Evolutionary conservation across 2,888 invertebrate species (phyloP), one percentile per base, ranked within the genome.

Genomic region (Pediacus dermestoides): DNA sequence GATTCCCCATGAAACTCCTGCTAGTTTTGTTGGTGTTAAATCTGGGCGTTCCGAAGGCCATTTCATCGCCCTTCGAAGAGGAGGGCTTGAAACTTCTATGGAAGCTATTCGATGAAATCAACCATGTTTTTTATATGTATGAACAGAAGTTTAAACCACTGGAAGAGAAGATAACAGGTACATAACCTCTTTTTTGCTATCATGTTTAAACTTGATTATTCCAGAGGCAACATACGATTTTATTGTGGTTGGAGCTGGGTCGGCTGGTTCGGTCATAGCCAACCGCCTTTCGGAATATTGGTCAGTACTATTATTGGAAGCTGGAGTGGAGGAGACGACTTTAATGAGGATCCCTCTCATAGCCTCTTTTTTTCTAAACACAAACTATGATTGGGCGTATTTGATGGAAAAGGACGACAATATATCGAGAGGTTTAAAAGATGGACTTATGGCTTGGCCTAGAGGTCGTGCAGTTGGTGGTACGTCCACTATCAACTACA

Each of bases 201-300:
- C n/a, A n/a, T n/a, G n/a, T n/a, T n/a, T n/a, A n/a, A n/a, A n/a
- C n/a, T n/a, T n/a, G n/a, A n/a, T n/a, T n/a, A n/a, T n/a, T n/a
- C n/a, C n/a, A 15, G 51, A 50, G 10, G 53, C 62, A 47, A 52
- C 48, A 14, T 83, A 81, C 60, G 83, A 84, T 57, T 84, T 82
- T 52, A 70, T 83, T 2, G 70, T 83, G 12, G 72, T 85, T 0
- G 85, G 85, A 0, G 81, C 81, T 0, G 85, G 86, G 0, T 77
- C 83, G 0, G 79, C 81, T 0, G 87, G 87, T 0, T 77, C 83
- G 0, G 81, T 79, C 0, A 56, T 87, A 6, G 85, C 86, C 0
- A 78, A 82, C 50, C 73, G 87, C 1, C 69, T 87, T 0, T 74
- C 81, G 1, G 84, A 85, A 64, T 62, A 76, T 16, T 76, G 75